phyloP scores from a whole-genome alignment of 2,888 invertebrate species.

The Agonopterix heracliana region DNA sequence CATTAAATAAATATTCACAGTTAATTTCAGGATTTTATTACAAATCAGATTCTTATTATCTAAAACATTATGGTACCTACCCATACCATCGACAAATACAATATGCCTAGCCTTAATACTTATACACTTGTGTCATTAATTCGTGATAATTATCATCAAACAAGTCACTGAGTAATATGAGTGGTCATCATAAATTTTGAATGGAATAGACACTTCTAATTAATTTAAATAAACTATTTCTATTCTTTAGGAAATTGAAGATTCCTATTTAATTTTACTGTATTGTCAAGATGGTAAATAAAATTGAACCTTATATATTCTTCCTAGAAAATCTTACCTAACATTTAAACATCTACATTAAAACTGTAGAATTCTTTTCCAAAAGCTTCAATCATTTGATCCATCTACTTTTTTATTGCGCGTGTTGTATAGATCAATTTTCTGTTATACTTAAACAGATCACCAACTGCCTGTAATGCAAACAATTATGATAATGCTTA shows the following conservation, averaged over 20 bases:
- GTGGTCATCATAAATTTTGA: background rate
- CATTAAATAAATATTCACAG: constrained; percentile 17
- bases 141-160: background rate
- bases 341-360: constrained; percentile 5
- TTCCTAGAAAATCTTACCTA: constrained; percentile 4
- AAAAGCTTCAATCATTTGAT: constrained; percentile 47
- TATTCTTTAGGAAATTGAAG: too few species aligned
- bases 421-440: constrained; percentile 50
- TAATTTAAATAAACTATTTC: background rate
- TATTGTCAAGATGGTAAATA: too few species aligned
- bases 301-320: background rate
- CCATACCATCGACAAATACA: too few species aligned
- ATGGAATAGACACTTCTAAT: background rate
- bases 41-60: constrained; percentile 53
- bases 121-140: background rate
- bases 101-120: background rate
- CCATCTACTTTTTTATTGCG: constrained; percentile 49
- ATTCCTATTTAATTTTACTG: too few species aligned
- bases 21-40: constrained; percentile 57
- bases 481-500: constrained; percentile 49
- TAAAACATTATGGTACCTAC: constrained; percentile 49
- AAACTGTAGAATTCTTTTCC: constrained; percentile 26
- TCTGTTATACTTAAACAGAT: constrained; percentile 63
- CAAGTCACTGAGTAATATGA: too few species aligned
- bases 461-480: constrained; percentile 75